Evolutionary conservation across 2,797 vertebrate species (phyloP).

Genomic region (Falco concolor): DNA sequence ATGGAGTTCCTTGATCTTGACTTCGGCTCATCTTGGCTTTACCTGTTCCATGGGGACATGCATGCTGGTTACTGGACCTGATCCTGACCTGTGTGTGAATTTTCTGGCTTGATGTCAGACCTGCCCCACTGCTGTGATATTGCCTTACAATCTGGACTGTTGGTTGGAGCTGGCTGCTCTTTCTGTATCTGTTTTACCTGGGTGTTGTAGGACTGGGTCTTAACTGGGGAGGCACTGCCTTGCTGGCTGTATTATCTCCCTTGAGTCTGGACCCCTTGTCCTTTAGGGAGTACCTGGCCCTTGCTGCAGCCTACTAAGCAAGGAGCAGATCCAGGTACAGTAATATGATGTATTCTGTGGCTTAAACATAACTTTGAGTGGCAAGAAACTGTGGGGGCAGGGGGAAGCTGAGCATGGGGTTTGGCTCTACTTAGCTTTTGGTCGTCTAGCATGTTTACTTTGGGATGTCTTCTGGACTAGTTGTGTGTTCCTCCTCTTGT

Average conservation of each 20-base stretch:
- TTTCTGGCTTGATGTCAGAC: neutral
- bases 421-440: neutral
- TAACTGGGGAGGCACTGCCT: neutral
- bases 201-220: neutral
- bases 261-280: accelerated
- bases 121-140: accelerated
- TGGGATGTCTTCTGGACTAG: neutral
- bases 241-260: neutral
- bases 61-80: accelerated
- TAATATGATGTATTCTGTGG: neutral
- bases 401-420: neutral
- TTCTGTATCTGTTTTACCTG: neutral
- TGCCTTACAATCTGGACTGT: neutral
- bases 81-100: neutral
- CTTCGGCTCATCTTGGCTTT: accelerated
- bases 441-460: neutral
- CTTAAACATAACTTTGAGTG: neutral
- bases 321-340: neutral
- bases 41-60: accelerated
- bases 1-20: neutral
- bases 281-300: neutral
- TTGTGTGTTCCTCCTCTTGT: neutral
- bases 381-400: neutral
- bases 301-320: neutral
- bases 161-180: neutral